Evolutionary conservation across 2,113 vertebrate genomes (phyloP).

Genomic region (Gobiocypris rarus): DNA sequence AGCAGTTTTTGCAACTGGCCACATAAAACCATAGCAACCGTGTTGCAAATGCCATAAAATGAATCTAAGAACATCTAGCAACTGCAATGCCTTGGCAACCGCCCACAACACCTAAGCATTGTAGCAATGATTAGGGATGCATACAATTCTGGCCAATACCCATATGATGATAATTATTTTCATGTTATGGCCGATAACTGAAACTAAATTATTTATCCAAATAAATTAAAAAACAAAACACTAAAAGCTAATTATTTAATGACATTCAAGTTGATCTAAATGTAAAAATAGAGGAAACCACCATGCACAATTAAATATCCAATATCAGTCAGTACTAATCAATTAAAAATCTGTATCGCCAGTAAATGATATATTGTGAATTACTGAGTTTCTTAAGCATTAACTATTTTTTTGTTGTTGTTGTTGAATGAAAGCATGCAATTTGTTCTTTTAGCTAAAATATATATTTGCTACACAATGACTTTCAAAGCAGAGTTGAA

Average conservation of each 20-base stretch:
- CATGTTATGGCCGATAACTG: neutral
- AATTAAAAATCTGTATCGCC: neutral
- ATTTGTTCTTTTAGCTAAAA: neutral
- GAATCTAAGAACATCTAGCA: neutral
- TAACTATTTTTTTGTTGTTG: neutral
- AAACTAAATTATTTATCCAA: neutral
- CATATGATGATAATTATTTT: neutral
- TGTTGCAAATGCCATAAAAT: neutral
- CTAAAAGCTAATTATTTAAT: neutral
- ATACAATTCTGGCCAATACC: neutral
- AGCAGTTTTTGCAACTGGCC: neutral
- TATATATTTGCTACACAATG: neutral
- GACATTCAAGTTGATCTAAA: neutral
- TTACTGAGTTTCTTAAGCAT: neutral
- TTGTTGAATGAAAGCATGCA: neutral
- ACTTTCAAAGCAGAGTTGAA: neutral
- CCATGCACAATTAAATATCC: neutral
- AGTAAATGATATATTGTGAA: neutral
- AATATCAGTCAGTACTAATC: neutral
- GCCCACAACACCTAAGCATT: neutral
- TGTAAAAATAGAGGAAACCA: neutral
- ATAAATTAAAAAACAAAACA: neutral
- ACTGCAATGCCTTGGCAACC: neutral
- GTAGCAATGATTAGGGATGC: neutral
- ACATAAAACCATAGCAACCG: constrained; percentile 6